Evolutionary conservation across 2,797 vertebrate genomes (phyloP).

Genomic region (Pangasius macronema): DNA sequence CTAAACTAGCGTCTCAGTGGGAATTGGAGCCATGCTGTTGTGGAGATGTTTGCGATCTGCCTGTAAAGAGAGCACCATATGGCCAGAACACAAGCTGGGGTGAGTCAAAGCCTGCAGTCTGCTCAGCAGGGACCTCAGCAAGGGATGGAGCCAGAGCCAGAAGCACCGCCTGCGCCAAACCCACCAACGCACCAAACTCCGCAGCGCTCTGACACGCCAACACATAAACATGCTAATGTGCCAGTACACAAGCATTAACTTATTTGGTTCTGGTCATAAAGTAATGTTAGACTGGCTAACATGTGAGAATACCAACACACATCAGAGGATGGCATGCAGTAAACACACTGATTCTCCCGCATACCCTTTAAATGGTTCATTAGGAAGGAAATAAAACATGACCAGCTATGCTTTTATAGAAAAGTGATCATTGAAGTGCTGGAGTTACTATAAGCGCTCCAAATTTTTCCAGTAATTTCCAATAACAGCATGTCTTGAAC

Average conservation of each 20-base stretch:
- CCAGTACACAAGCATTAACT: neutral
- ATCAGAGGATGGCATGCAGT: neutral
- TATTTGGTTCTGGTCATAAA: neutral
- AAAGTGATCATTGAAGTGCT: neutral
- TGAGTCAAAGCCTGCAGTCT: conserved; percentile 53
- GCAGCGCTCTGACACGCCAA: conserved; percentile 6
- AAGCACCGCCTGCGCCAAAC: conserved; percentile 23
- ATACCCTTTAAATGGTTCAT: neutral
- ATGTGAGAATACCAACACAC: neutral
- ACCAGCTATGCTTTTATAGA: neutral
- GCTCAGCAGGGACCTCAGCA: conserved; percentile 46
- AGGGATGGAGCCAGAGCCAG: conserved; percentile 43
- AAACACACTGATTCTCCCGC: neutral
- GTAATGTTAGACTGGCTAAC: neutral
- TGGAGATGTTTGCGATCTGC: conserved; percentile 33
- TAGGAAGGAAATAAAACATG: neutral
- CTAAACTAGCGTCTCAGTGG: conserved; percentile 31
- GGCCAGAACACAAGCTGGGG: conserved; percentile 44
- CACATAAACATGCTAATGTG: conserved; percentile 29
- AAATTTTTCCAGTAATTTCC: neutral
- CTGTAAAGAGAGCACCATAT: conserved; percentile 47
- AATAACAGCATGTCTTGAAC: neutral
- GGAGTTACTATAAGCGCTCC: neutral
- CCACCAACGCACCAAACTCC: conserved; percentile 30
- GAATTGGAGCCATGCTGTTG: conserved; percentile 37